Base-by-base conservation (phyloP, 2,113 vertebrate genomes). In the Muntiacus muntjak region DNA sequence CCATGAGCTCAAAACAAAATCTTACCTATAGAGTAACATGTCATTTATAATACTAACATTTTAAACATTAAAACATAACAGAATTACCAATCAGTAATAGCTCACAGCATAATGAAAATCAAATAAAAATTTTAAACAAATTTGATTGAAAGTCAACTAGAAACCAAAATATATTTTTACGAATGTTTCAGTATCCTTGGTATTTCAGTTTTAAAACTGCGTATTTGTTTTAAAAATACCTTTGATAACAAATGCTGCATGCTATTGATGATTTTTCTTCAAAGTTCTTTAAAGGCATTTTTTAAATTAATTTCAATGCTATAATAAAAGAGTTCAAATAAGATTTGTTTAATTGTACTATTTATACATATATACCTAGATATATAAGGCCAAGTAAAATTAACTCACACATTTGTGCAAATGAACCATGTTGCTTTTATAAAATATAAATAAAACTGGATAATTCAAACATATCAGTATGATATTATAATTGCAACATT, bases 81-180 rank as follows among this genome's bases (percentile, higher is more conserved):
- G 94, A 98, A 98, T 97, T 94, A 97, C 64, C 98, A 98, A 97
- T 94, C 71, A 97, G 96, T 97, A 98, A 50, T 98, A 92, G 98
- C 95, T 89, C 47, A 83, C 40, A 81, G 60, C 91, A 93, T 96
- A 88, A 95, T 96, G 25, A 98, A 98, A 97, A 93, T 54, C 95
- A 95, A 97, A 93, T 87, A 4, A 79, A 95, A 86, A 57, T 55
- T 55, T 95, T 95, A 97, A 87, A 93, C 78, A 96, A 91, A 83
- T 33, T 95, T 96, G 26, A 9, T 26, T 91, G 47, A 94, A 97
- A 96, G 45, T 97, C 85, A 94, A 54, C 52, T 91, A 93, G 95
- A 91, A 91, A 40, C 36, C 21, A 88, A 84, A 96, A 93, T 47
- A 55, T 57, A 88, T 23, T 92, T 71, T 74, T 93, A 17, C 1